These are phyloP conservation scores for Lindbergichthys nudifrons DNA, from an alignment of 2,797 vertebrate genomes.

Conservation along the genomic window DNA sequence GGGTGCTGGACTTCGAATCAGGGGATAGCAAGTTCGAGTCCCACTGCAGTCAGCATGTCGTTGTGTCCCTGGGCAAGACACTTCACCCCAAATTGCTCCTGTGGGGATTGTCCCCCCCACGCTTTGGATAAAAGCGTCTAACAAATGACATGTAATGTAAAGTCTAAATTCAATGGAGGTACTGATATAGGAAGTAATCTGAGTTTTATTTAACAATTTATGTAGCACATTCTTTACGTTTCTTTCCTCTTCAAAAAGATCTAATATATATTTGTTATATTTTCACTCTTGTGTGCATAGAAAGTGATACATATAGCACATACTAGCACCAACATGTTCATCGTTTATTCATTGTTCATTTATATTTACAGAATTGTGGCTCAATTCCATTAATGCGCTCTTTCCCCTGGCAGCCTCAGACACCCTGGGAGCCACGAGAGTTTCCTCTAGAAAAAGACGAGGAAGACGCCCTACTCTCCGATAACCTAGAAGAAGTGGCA, in stretches of 20 bases:
- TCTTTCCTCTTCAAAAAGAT: not conserved
- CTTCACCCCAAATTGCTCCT: no score
- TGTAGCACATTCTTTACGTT: not conserved
- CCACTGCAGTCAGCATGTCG: no score
- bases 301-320: not conserved
- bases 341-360: no score
- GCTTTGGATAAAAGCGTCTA: no score
- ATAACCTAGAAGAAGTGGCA: constrained; percentile 10
- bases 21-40: no score
- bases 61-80: no score
- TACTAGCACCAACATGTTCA: no score
- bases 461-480: constrained; percentile 44
- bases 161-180: not conserved
- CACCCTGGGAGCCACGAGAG: constrained; percentile 63
- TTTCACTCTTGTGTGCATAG: not conserved
- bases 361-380: not conserved
- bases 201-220: not conserved
- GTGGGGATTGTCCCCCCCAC: no score
- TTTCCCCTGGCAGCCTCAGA: constrained; percentile 48
- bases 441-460: constrained; percentile 64
- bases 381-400: not conserved
- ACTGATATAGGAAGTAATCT: not conserved
- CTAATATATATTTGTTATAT: not conserved
- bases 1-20: no score
- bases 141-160: no score